Base-by-base conservation (phyloP, 2,888 invertebrate genomes). In the Dioctria linearis region DNA sequence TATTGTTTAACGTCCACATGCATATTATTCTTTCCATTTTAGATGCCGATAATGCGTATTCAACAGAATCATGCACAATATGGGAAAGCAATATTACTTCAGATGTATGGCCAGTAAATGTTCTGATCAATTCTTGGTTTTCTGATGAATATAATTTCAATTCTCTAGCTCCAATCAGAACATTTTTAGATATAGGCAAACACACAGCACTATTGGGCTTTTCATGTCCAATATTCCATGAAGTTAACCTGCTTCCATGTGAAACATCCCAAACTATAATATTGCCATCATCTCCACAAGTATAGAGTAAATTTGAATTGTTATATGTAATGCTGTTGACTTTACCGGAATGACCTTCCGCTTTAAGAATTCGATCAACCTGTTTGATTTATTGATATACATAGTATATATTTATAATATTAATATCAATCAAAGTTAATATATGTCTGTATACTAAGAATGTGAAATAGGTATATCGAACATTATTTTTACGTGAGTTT, bases 41-140 rank as follows among this genome's bases (percentile, higher is more conserved):
- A 2, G 89, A 87, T 5, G 87, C 86, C 2, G 88, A 87, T 5
- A 89, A 76, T 3, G 86, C 85, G 83, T 87, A 89, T 82, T 88
- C 88, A 0, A 79, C 80, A 8, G 82, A 82, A 3, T 82, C 82
- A 42, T 84, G 71, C 0, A 81, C 76, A 78, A 88, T 85, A 2
- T 88, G 88, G 78, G 87, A 86, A 81, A 93, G 88, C 39, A 90
- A 86, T 78, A 87, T 88, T 0, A 94, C 89, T 84, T 91, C 90
- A 49, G 91, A 90, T 37, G 91, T 91, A 85, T 94, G 94, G 0
- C 94, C 94, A 0, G 91, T 91, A 85, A 92, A 94, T 2, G 90
- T 91, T 86, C 91, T 91, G 57, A 95, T 85, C 11, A 93, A 84
- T 83, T 92, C 90, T 85, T 92, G 91, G 0, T 89, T 91, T 6